Base-by-base conservation (phyloP, 30 jellyfish, hydroid and myxozoan genomes). In the Cassiopea andromeda region DNA sequence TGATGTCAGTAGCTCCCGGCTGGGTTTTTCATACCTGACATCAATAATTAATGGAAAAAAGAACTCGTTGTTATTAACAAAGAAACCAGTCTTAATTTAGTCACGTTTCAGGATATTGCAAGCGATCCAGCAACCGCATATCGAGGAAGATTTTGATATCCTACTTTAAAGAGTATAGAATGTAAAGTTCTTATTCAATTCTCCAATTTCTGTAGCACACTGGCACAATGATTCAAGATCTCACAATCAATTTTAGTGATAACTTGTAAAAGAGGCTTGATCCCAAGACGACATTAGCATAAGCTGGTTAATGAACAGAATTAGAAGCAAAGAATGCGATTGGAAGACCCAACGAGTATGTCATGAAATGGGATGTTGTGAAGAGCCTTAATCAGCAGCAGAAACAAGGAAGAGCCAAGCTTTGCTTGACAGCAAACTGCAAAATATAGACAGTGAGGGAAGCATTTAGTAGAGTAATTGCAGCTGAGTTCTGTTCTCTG, bases 11-110 rank as follows among this genome's bases (percentile, higher is more conserved):
- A n/a, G 79, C 15, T 3, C 54, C 50, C 79, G 17, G 54, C 54
- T 4, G 79, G 79, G 79, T 70, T 70, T 17, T 70, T 70, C 7
- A 12, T 12, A 17, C 54, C 54, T 4, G 17, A 0, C 27, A 38
- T 70, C 49, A 70, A 70, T 70, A 70, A 70, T 70, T 70, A 70
- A 70, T 70, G 79, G 27, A n/a, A 70, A 70, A 70, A 16, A 38
- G 4, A 70, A 70, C 50, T 10, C 79, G 54, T 2, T 64, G 73
- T 64, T 13, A 64, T 64, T 64, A 9, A 27, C 73, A 14, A 2
- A 64, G 73, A 14, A 64, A 17, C 8, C 73, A 64, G 15, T 14
- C 27, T 9, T 27, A 64, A 27, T 27, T 64, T 2, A 64, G 73
- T 27, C 6, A 9, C 5, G 15, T 64, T 64, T 64, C 8, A 64